These are phyloP conservation scores for Gopherus flavomarginatus DNA, from an alignment of 2,113 vertebrate species.

Conservation along the genomic window DNA sequence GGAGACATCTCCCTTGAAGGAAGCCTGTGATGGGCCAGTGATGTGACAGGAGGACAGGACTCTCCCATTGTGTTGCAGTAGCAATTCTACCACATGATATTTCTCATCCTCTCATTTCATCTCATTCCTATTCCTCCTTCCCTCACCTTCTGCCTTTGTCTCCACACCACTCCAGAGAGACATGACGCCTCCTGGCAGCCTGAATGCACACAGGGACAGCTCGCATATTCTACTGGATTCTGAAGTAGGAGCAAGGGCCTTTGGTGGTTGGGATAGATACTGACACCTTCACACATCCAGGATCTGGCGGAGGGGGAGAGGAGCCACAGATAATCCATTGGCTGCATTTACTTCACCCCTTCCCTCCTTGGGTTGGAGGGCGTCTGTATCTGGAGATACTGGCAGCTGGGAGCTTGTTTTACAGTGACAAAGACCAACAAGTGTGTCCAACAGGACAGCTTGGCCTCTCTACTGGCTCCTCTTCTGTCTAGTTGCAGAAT, in stretches of 20 bases:
- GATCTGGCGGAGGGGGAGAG: neutral
- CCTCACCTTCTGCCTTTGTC: rapidly evolving
- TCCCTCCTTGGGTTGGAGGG: neutral
- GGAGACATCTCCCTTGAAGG: neutral
- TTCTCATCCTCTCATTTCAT: neutral
- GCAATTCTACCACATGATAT: neutral
- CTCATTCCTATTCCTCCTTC: too few relatives aligned
- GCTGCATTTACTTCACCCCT: neutral
- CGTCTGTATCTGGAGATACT: neutral
- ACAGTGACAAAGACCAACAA: neutral
- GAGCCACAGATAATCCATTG: neutral
- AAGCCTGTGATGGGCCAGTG: too few relatives aligned
- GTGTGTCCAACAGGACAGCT: neutral
- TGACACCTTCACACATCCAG: neutral
- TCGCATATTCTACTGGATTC: neutral
- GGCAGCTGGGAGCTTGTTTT: neutral
- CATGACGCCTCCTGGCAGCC: neutral
- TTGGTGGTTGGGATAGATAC: neutral
- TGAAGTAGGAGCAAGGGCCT: neutral
- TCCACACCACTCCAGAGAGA: neutral
- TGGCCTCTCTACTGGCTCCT: neutral
- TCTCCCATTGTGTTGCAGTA: neutral
- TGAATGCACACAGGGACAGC: neutral
- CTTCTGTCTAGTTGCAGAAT: neutral
- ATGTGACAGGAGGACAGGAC: neutral